Base-by-base conservation (phyloP, 2,888 invertebrate species). In the Elegia similella region DNA sequence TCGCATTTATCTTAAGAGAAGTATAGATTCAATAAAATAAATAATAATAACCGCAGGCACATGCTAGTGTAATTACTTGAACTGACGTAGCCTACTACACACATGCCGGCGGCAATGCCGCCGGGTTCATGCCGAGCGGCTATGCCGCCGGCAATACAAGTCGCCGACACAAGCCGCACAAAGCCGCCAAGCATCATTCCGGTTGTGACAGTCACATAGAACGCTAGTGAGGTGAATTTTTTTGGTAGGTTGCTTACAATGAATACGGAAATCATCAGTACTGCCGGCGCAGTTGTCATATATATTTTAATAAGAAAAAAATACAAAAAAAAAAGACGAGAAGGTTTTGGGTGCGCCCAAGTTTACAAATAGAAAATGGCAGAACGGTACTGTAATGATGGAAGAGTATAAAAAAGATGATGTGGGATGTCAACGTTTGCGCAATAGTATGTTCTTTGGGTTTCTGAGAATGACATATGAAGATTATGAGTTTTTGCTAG, bases 361-460 rank as follows among this genome's bases (percentile, higher is more conserved):
- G 55, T 55, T 55, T 55, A 44, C 55, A 55, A 30, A 55, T 55
- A 55, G 29, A 55, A 55, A 55, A 44, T 55, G 44, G 55, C 55
- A 55, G 55, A 55, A 55, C 23, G 55, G 44, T 55, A 34, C 34
- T 12, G 12, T 34, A 12, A 34, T 34, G 52, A 57, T 52, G 52
- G 56, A 57, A 57, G 44, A 32, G 44, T 55, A 55, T 55, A 55
- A 55, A 55, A 50, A 50, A 50, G 48, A 50, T 50, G 47, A 53
- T 53, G 57, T 57, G 53, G 57, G 53, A 46, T 57, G 53, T 47
- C 53, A 53, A 46, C 42, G 42, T 57, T 57, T 57, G 53, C 53
- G 57, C 44, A 52, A 57, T 52, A 52, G 57, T 52, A 52, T 57
- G 43, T 52, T 52, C 56, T 55, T 50, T 50, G 48, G 48, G 30